phyloP scores from a whole-genome alignment of 2,797 vertebrate species.

The Ctenosaura bakeri region DNA sequence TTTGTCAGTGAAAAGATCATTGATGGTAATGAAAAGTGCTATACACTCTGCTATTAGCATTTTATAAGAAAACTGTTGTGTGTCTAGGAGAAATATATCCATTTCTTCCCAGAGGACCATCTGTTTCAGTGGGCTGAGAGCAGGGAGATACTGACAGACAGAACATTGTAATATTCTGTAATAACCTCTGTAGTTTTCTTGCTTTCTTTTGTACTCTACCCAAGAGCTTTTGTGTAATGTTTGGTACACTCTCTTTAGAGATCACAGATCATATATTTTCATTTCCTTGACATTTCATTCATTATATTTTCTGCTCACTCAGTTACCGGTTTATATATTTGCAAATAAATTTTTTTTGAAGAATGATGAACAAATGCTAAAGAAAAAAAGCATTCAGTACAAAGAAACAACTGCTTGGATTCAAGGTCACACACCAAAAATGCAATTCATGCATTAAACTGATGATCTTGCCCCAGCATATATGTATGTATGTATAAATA shows the following conservation, averaged over 20 bases:
- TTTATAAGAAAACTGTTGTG: neutral
- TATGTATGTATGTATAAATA: neutral
- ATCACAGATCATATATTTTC: slow-evolving; percentile 40
- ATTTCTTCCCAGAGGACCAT: neutral
- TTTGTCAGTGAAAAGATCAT: neutral
- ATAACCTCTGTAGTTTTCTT: slow-evolving; percentile 18
- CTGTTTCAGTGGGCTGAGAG: neutral
- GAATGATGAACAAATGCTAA: neutral
- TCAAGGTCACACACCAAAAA: neutral
- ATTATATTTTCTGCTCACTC: slow-evolving; percentile 34
- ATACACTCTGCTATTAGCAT: neutral
- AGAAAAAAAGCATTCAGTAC: neutral
- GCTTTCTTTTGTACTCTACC: neutral
- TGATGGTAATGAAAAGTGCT: neutral
- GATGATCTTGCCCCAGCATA: neutral
- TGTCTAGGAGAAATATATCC: slow-evolving; percentile 8
- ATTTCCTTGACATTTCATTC: slow-evolving; percentile 38
- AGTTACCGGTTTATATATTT: slow-evolving; percentile 17
- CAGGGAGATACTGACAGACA: slow-evolving; percentile 30
- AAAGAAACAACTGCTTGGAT: neutral
- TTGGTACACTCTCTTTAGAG: slow-evolving; percentile 32
- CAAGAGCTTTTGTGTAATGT: neutral
- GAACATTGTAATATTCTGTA: neutral
- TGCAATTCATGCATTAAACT: neutral
- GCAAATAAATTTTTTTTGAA: neutral